Percentiles rank a stretch among this genome's conserved stretches.
phyloP scores from a whole-genome alignment of 2,888 invertebrate species.

The Smittia aterrima region DNA sequence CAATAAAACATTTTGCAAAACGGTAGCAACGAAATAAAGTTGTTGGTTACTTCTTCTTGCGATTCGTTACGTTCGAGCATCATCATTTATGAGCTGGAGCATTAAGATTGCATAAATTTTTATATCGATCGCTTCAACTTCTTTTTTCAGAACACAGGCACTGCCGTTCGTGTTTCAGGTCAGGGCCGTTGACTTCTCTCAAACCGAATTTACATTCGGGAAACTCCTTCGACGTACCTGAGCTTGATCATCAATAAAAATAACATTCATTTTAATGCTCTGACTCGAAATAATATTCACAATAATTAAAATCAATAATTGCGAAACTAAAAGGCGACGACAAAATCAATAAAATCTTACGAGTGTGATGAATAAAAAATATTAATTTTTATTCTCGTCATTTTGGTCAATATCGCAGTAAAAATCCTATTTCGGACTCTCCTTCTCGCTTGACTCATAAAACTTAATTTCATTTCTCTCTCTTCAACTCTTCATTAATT shows the following conservation, averaged over 20 bases:
- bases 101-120: not conserved
- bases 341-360: conserved; percentile 14
- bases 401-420: not conserved
- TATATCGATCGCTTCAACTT: not conserved
- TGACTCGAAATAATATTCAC: not conserved
- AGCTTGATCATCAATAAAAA: not conserved
- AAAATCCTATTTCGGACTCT: not conserved
- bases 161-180: not conserved
- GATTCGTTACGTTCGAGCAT: not conserved
- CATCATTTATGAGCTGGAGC: not conserved
- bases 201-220: no score
- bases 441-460: not conserved
- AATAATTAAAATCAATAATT: not conserved
- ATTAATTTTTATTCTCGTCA: not conserved
- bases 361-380: conserved; percentile 1
- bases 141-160: no score
- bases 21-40: not conserved
- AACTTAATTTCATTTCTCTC: not conserved
- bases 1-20: not conserved
- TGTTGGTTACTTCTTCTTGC: not conserved
- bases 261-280: not conserved
- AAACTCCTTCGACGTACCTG: no score
- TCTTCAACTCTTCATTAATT: conserved; percentile 1
- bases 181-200: not conserved
- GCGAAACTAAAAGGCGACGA: not conserved